phyloP scores from a whole-genome alignment of 1,140 invertebrate genomes.

The Drosophila ironensis region DNA sequence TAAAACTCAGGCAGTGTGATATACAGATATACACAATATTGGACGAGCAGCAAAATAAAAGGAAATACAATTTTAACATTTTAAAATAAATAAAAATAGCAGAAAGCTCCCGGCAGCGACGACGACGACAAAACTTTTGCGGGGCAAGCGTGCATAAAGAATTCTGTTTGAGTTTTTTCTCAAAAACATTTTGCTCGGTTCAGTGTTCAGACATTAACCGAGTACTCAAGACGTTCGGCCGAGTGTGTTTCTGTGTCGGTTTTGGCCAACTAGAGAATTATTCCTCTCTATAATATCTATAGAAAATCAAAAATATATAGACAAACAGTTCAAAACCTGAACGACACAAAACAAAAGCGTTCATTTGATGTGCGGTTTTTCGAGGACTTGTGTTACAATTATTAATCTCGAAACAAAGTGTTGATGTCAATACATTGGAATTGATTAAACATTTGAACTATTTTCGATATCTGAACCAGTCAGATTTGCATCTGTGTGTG shows the following conservation, averaged over 20 bases:
- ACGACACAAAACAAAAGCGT: neutral
- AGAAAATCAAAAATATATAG: conserved; percentile 27
- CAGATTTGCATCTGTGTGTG: conserved; percentile 7
- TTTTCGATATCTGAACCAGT: neutral
- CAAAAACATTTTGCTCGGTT: conserved; percentile 50
- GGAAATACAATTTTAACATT: conserved; percentile 38
- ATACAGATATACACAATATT: conserved; percentile 18
- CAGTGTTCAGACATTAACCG: conserved; percentile 59
- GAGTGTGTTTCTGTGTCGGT: conserved; percentile 13
- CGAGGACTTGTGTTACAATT: neutral
- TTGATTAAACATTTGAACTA: conserved; percentile 8
- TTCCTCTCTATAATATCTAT: conserved; percentile 24
- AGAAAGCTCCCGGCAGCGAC: conserved; percentile 69
- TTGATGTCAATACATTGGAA: conserved; percentile 11
- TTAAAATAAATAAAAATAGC: conserved; percentile 56
- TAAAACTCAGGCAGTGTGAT: conserved; percentile 7
- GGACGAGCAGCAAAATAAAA: conserved; percentile 25
- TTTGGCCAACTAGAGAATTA: conserved; percentile 1
- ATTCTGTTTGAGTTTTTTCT: conserved; percentile 37
- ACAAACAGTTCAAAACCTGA: conserved; percentile 18
- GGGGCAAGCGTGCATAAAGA: conserved; percentile 36
- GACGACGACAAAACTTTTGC: conserved; percentile 56
- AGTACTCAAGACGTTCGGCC: conserved; percentile 61
- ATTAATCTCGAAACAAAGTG: neutral
- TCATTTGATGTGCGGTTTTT: conserved; percentile 3